Evolutionary conservation across 2,797 vertebrate genomes (phyloP).

Genomic region (Cichlasoma orientale): DNA sequence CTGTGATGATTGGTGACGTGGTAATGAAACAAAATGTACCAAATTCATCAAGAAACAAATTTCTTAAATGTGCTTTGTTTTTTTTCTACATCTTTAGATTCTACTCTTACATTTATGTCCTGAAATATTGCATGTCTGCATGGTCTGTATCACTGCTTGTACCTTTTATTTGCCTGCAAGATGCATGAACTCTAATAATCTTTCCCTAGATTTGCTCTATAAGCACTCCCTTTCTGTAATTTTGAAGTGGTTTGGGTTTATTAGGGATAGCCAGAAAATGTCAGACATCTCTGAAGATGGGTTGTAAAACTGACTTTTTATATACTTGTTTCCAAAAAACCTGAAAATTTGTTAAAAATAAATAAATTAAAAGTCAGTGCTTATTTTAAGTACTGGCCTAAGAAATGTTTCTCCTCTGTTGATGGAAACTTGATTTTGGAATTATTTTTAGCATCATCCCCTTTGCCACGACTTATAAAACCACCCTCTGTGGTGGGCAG

Average conservation of each 20-base stretch:
- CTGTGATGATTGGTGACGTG: background rate
- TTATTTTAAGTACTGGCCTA: background rate
- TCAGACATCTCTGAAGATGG: slow-evolving; percentile 8
- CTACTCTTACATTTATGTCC: background rate
- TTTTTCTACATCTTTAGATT: background rate
- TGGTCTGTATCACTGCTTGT: slow-evolving; percentile 28
- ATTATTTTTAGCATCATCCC: background rate
- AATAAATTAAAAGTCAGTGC: background rate
- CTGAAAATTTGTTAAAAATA: background rate
- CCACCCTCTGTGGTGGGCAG: background rate
- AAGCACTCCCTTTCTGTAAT: slow-evolving; percentile 38
- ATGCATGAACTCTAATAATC: slow-evolving; percentile 51
- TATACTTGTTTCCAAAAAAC: background rate
- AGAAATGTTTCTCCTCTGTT: background rate
- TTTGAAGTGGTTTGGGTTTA: slow-evolving; percentile 44
- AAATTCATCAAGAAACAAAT: slow-evolving; percentile 38
- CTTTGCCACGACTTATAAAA: slow-evolving; percentile 8
- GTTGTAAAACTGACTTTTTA: background rate
- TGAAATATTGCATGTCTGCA: slow-evolving; percentile 52
- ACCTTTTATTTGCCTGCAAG: slow-evolving; percentile 23
- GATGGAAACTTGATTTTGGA: background rate
- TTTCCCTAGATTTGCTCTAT: slow-evolving; percentile 28
- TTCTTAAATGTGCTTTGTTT: background rate
- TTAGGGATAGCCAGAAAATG: slow-evolving; percentile 36
- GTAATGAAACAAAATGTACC: background rate